Evolutionary conservation across 64 coral and sea anemone species (phyloP).

Genomic region (Dendronephthya gigantea): DNA sequence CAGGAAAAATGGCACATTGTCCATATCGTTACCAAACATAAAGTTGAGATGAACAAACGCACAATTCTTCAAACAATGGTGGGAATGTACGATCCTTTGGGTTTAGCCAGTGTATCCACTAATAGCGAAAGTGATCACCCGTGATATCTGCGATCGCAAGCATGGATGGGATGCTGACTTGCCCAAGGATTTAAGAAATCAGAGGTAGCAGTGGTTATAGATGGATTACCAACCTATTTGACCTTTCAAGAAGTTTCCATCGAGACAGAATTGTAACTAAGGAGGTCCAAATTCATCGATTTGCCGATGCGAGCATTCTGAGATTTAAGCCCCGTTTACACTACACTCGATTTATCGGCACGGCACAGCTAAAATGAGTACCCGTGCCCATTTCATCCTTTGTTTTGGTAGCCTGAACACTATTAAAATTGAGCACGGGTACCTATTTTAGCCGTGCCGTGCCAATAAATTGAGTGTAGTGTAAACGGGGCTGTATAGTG

Average conservation of each 20-base stretch:
- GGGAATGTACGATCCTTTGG: not conserved
- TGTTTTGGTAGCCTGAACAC: no score
- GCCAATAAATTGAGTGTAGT: not conserved
- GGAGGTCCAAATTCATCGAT: not conserved
- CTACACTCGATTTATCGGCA: no score
- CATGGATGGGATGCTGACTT: not conserved
- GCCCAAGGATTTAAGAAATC: not conserved
- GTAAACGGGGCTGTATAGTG: not conserved
- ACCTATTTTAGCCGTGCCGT: no score
- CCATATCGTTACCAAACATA: not conserved
- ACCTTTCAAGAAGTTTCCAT: not conserved
- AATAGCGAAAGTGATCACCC: not conserved
- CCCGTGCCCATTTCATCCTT: no score
- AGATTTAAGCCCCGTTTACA: no score
- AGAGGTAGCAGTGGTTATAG: not conserved
- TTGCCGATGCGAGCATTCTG: not conserved
- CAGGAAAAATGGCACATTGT: not conserved
- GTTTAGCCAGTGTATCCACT: not conserved
- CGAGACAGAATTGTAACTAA: not conserved
- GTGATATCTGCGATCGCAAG: not conserved
- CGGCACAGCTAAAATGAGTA: no score
- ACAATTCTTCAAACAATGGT: not conserved
- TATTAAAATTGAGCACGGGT: no score
- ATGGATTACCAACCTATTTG: not conserved
- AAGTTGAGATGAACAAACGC: not conserved